Conservation (phyloP, 1,140 invertebrate species). For the Eufriesea mexicana region DNA sequence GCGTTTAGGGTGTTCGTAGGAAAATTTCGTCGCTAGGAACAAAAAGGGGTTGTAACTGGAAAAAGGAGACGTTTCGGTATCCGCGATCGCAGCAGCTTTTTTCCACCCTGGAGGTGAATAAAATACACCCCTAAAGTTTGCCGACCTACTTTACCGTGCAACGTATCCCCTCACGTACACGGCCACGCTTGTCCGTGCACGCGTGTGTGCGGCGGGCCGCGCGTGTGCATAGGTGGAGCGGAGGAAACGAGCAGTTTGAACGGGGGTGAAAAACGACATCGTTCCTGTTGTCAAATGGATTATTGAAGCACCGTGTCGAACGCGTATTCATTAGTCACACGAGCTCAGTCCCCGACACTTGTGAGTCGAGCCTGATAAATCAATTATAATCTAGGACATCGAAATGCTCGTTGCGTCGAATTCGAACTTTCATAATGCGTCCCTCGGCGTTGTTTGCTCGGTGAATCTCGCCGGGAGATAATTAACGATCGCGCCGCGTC, state of each 20-base stretch:
- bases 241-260: conserved; percentile 20
- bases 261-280: conserved; percentile 13
- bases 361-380: conserved; percentile 32
- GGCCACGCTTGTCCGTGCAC: too few relatives aligned
- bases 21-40: neutral
- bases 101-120: neutral
- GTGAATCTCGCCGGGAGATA: conserved; percentile 10
- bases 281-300: conserved; percentile 21
- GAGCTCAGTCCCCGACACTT: conserved; percentile 19
- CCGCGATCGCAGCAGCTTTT: neutral
- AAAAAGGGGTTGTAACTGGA: neutral
- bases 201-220: too few relatives aligned
- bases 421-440: conserved; percentile 17
- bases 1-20: neutral
- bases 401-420: conserved; percentile 20
- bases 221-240: too few relatives aligned
- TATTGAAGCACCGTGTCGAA: conserved; percentile 10
- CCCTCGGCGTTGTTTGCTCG: conserved; percentile 11
- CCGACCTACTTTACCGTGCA: neutral
- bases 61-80: neutral
- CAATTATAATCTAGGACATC: conserved; percentile 25
- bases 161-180: neutral
- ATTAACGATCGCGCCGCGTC: conserved; percentile 24
- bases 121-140: conserved; percentile 7
- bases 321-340: conserved; percentile 33